These are phyloP conservation scores for Cyphomyrmex costatus DNA, from an alignment of 1,140 invertebrate genomes.

Conservation along the genomic window DNA sequence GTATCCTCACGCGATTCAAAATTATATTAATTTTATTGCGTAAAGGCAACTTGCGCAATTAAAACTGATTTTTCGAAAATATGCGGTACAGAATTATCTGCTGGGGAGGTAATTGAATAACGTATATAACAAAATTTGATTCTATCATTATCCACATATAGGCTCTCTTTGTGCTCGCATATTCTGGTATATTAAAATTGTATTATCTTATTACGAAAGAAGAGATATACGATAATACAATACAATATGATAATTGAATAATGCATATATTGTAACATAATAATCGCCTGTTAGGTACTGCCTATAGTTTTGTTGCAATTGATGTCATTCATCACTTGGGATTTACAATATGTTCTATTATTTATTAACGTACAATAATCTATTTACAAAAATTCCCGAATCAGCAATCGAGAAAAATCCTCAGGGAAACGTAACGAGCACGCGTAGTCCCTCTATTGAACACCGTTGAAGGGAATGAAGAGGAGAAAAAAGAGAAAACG, in stretches of 20 bases:
- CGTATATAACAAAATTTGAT: constrained; percentile 5
- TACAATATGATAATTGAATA: constrained; percentile 34
- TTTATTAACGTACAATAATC: constrained; percentile 26
- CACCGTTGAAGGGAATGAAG: not conserved
- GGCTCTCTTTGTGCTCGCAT: not conserved
- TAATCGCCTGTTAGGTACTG: constrained; percentile 23
- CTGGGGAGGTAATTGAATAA: constrained; percentile 20
- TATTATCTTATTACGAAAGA: constrained; percentile 12
- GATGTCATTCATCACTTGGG: constrained; percentile 24
- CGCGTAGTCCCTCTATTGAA: not conserved
- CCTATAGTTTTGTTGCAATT: constrained; percentile 11
- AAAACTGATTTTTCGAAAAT: constrained; percentile 19
- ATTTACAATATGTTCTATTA: constrained; percentile 20
- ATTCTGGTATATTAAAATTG: constrained; percentile 30
- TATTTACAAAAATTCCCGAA: constrained; percentile 21
- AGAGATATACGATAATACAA: constrained; percentile 23
- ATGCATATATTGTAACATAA: not conserved
- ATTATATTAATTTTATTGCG: constrained; percentile 37
- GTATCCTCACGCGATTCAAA: constrained; percentile 12
- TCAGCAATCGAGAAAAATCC: constrained; percentile 1
- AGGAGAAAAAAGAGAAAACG: not conserved
- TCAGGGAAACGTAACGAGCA: not conserved
- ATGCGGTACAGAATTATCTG: not conserved
- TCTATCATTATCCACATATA: constrained; percentile 14
- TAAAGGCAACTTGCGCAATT: not conserved